Conservation (phyloP, 2,888 invertebrate genomes). For the Drosophila birchii region DNA sequence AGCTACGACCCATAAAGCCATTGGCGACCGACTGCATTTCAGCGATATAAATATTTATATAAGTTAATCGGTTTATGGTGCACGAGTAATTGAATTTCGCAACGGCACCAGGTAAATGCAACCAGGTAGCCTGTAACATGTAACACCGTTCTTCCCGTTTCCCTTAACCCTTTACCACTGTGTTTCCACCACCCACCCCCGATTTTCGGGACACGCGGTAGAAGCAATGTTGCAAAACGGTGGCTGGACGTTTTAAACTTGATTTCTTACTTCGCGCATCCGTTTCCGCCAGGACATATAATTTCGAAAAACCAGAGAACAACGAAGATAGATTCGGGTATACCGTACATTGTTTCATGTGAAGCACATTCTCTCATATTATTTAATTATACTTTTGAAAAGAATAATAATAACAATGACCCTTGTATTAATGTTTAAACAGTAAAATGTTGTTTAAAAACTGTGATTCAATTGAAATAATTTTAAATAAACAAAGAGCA, state of each 20-base stretch:
- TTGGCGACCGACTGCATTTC: conserved; percentile 63
- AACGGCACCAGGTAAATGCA: conserved; percentile 45
- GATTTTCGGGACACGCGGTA: conserved; percentile 20
- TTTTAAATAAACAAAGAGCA: background rate
- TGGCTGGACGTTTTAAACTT: conserved; percentile 36
- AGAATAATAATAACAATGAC: background rate
- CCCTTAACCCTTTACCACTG: background rate
- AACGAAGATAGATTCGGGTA: conserved; percentile 4
- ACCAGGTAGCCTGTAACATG: conserved; percentile 40
- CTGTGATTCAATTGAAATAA: background rate
- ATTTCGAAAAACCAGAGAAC: background rate
- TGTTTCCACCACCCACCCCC: background rate
- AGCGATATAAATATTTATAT: conserved; percentile 78
- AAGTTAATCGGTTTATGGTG: conserved; percentile 78
- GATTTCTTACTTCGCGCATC: conserved; percentile 43
- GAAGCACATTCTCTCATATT: background rate
- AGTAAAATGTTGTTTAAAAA: background rate
- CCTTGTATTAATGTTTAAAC: background rate
- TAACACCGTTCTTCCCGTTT: background rate
- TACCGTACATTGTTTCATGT: background rate
- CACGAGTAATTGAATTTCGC: conserved; percentile 78
- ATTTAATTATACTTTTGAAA: background rate
- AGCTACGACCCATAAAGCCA: conserved; percentile 47
- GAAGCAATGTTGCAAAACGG: conserved; percentile 23
- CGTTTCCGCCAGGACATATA: conserved; percentile 16